Evolutionary conservation across 2,888 invertebrate species (phyloP), one percentile per base, ranked within the genome.

Genomic region (Furcula furcula): DNA sequence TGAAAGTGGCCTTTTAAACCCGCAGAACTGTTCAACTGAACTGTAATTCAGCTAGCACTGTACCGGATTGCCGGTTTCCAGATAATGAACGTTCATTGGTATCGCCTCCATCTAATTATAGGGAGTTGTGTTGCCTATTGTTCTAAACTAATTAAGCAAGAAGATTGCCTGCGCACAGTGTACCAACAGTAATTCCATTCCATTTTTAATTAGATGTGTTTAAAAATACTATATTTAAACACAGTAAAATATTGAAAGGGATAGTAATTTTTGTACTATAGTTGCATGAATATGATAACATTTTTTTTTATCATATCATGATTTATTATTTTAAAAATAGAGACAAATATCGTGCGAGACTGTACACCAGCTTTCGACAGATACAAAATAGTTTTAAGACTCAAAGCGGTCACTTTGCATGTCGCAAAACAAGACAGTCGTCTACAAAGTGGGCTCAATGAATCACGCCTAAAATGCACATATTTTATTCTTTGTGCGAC

Each of bases 401-500:
- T n/a, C n/a, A n/a, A n/a, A n/a, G n/a, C n/a, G n/a, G 40, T 40
- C 36, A 51, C 30, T 52, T 33, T 33, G 36, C 52, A 51, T 46
- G 35, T 46, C 30, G 40, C 36, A 46, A 31, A 35, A 26, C 34
- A 49, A 32, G 38, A 38, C 25, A 51, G 51, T 30, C 46, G 39
- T 32, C 25, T 50, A 50, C 43, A 53, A 55, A 53, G 43, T 38
- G 40, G 41, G 40, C 43, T 44, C 64, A 40, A 63, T 62, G 58
- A 51, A 60, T 62, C 64, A 54, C 50, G 40, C 36, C 34, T 45
- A 43, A 53, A 57, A 54, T 51, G 44, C 49, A 48, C 51, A 46
- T 52, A 55, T 46, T 58, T 61, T 56, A 56, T 55, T 52, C 52
- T 49, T 52, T 61, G 63, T 53, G 40, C 31, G 47, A 48, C 54